Percentiles rank a stretch among this genome's conserved stretches.
phyloP scores from a whole-genome alignment of 2,113 vertebrate species.

The Ameiurus melas region DNA sequence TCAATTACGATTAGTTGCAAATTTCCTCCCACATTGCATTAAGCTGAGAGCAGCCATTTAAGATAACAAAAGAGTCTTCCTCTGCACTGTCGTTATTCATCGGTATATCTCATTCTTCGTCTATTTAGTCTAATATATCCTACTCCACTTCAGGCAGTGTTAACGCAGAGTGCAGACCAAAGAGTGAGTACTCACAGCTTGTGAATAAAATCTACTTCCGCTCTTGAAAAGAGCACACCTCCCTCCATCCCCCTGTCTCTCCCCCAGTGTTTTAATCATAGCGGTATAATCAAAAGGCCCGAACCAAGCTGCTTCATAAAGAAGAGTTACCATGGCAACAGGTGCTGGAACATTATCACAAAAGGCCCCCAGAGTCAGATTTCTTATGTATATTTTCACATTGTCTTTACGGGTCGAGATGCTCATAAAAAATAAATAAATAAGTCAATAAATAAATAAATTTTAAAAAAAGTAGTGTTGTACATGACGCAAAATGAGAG shows the following conservation, averaged over 20 bases:
- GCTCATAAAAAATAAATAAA: neutral
- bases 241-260: slow-evolving; percentile 32
- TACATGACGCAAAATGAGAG: neutral
- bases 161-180: neutral
- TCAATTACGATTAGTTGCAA: slow-evolving; percentile 62
- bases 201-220: slow-evolving; percentile 43
- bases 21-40: slow-evolving; percentile 52
- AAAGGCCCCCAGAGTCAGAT: slow-evolving; percentile 43
- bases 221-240: neutral
- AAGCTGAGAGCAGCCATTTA: slow-evolving; percentile 46
- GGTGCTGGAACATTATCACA: slow-evolving; percentile 45
- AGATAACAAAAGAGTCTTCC: slow-evolving; percentile 48
- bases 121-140: neutral
- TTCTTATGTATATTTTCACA: slow-evolving; percentile 40
- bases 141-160: slow-evolving; percentile 40
- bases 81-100: slow-evolving; percentile 42
- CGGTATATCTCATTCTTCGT: slow-evolving; percentile 28
- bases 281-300: slow-evolving; percentile 66
- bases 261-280: slow-evolving; percentile 66
- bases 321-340: slow-evolving; percentile 75
- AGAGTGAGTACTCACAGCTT: slow-evolving; percentile 16
- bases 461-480: neutral
- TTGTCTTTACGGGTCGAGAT: slow-evolving; percentile 49
- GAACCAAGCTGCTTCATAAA: slow-evolving; percentile 67
- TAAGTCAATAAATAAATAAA: neutral